Evolutionary conservation across 2,113 vertebrate genomes (phyloP).

Genomic region (Theropithecus gelada): DNA sequence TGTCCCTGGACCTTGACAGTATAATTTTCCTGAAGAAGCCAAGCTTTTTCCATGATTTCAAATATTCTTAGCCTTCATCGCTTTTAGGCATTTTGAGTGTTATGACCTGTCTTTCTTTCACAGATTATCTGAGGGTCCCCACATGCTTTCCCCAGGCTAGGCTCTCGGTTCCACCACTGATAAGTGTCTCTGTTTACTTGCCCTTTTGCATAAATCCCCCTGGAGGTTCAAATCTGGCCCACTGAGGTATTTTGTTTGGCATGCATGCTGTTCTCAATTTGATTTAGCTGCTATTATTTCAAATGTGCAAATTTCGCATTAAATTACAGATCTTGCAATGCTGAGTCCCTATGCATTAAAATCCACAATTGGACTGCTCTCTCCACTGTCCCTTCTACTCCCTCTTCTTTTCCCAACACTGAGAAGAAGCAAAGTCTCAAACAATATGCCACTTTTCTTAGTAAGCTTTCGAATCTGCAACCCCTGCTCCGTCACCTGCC

Average conservation of each 20-base stretch:
- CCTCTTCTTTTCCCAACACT: not conserved
- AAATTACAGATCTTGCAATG: not conserved
- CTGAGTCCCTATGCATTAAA: not conserved
- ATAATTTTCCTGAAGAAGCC: not conserved
- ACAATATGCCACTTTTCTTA: not conserved
- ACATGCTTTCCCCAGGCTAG: not conserved
- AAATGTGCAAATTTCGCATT: not conserved
- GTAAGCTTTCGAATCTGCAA: not conserved
- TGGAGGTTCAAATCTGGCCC: not conserved
- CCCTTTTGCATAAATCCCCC: not conserved
- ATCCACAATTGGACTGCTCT: not conserved
- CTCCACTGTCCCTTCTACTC: fast-evolving
- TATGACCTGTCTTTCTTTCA: not conserved
- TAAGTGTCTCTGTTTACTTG: not conserved
- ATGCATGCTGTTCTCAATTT: not conserved
- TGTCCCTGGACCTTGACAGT: not conserved
- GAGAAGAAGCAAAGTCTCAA: not conserved
- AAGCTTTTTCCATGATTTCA: not conserved
- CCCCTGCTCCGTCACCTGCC: too few species aligned
- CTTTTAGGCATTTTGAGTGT: not conserved
- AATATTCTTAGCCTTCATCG: not conserved
- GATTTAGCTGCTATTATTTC: not conserved
- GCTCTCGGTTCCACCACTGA: not conserved
- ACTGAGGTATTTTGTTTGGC: not conserved
- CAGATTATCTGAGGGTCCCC: not conserved